phyloP scores from a whole-genome alignment of 2,113 vertebrate genomes.

The Antechinus stuartii region DNA sequence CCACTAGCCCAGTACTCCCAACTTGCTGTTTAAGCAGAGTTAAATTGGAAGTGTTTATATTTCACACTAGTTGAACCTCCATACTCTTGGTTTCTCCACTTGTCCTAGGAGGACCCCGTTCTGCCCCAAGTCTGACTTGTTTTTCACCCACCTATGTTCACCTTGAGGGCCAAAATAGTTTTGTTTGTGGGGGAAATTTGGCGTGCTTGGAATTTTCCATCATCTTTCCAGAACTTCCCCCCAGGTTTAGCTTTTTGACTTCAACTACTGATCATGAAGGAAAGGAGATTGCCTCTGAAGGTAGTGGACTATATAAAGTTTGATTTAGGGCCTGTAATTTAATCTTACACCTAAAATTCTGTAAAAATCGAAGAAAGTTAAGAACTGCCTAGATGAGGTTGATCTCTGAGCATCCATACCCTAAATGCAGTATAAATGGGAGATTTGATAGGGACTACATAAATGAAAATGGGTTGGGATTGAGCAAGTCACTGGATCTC shows the following conservation, averaged over 20 bases:
- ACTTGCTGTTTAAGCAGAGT: too few relatives aligned
- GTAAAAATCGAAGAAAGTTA: neutral
- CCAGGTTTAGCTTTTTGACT: neutral
- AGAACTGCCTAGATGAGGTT: neutral
- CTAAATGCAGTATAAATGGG: neutral
- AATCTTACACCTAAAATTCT: neutral
- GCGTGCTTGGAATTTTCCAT: too few relatives aligned
- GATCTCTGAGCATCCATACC: neutral
- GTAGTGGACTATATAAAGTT: neutral
- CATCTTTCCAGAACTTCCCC: too few relatives aligned
- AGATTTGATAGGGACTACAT: neutral
- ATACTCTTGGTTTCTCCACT: too few relatives aligned
- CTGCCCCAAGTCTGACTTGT: too few relatives aligned
- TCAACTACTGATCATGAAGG: neutral
- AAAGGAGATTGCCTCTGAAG: neutral
- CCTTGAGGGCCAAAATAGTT: too few relatives aligned
- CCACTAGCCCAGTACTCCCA: too few relatives aligned
- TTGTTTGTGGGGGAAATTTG: too few relatives aligned
- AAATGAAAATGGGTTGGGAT: neutral
- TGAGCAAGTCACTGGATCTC: neutral
- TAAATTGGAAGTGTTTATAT: too few relatives aligned
- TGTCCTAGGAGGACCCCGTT: too few relatives aligned
- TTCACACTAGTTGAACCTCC: too few relatives aligned
- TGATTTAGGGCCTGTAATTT: neutral
- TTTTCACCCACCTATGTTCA: too few relatives aligned